Conservation (phyloP, 2,888 invertebrate genomes). For the Morpho deidamia region DNA sequence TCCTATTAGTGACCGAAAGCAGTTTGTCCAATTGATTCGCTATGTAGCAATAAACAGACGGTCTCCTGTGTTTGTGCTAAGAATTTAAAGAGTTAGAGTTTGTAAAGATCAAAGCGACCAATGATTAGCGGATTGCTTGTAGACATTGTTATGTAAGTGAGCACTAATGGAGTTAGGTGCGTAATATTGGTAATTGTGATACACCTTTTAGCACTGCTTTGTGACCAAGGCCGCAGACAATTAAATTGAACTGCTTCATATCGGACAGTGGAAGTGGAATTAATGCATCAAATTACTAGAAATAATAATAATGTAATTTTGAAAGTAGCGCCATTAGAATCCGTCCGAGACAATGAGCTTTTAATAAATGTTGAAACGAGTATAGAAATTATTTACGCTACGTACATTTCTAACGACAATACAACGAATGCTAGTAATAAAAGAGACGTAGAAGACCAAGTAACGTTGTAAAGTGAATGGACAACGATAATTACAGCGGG, state of each 20-base stretch:
- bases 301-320: slow-evolving; percentile 59
- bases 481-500: slow-evolving; percentile 66
- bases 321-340: slow-evolving; percentile 60
- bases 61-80: slow-evolving; percentile 55
- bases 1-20: slow-evolving; percentile 59
- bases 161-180: slow-evolving; percentile 49
- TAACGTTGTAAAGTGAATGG: slow-evolving; percentile 73
- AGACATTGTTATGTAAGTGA: slow-evolving; percentile 61
- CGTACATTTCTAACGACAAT: slow-evolving; percentile 45
- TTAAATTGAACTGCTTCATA: slow-evolving; percentile 7
- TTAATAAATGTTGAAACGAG: slow-evolving; percentile 62
- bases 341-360: slow-evolving; percentile 55
- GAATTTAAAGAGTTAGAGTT: slow-evolving; percentile 67
- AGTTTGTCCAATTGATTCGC: slow-evolving; percentile 65
- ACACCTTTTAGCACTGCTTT: slow-evolving; percentile 62
- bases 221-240: slow-evolving; percentile 35
- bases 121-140: slow-evolving; percentile 66
- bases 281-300: slow-evolving; percentile 44
- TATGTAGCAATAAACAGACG: slow-evolving; percentile 54
- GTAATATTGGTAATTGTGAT: slow-evolving; percentile 27
- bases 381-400: slow-evolving; percentile 73
- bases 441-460: slow-evolving; percentile 67
- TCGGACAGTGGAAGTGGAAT: slow-evolving; percentile 6
- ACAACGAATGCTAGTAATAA: slow-evolving; percentile 52
- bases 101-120: slow-evolving; percentile 54